Evolutionary conservation across 2,113 vertebrate species (phyloP).

Genomic region (Nansenia antarctica): DNA sequence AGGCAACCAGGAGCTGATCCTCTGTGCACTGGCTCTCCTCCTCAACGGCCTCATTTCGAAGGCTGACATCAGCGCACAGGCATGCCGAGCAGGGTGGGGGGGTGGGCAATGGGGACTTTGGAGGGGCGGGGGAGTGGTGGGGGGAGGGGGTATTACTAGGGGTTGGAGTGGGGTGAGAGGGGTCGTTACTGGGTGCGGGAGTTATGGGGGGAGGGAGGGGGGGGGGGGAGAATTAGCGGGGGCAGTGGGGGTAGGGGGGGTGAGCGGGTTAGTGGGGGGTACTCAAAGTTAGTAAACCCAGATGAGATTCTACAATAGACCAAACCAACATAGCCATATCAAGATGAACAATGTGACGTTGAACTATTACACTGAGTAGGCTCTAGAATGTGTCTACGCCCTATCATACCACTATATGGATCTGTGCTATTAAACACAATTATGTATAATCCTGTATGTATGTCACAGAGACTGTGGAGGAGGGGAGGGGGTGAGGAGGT

Average conservation of each 20-base stretch:
- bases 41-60: conserved; percentile 84
- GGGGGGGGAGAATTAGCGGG: background rate
- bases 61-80: conserved; percentile 92
- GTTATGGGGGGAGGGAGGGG: background rate
- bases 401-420: background rate
- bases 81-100: conserved; percentile 77
- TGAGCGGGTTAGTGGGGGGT: conserved; percentile 27
- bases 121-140: background rate
- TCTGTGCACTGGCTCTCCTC: conserved; percentile 72
- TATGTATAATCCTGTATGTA: background rate
- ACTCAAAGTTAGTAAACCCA: conserved; percentile 36
- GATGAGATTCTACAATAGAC: conserved; percentile 22
- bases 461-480: background rate
- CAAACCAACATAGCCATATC: conserved; percentile 2
- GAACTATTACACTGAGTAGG: background rate
- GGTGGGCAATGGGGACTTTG: conserved; percentile 16
- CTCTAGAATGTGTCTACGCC: background rate
- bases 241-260: background rate
- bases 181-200: background rate
- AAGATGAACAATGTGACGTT: background rate
- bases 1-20: conserved; percentile 91
- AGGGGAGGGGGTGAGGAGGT: background rate
- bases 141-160: background rate
- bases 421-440: background rate
- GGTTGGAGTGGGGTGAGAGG: too few species aligned